Percentiles rank a stretch among this genome's conserved stretches.
Evolutionary conservation across 2,797 vertebrate genomes (phyloP).

Genomic region (Tokudaia muenninki): DNA sequence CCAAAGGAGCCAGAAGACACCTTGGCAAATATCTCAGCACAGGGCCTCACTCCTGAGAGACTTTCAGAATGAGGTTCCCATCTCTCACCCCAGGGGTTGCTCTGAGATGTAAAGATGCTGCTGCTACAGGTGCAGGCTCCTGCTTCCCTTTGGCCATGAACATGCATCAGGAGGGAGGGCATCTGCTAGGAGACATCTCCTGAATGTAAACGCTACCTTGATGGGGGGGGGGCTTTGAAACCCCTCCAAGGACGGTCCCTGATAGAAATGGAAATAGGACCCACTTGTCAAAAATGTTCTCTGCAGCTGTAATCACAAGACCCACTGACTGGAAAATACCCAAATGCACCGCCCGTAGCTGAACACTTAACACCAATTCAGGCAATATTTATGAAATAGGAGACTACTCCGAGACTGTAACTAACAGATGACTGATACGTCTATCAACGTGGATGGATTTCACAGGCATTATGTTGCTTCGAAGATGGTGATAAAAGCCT

Average conservation of each 20-base stretch:
- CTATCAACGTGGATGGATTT: background rate
- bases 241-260: background rate
- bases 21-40: background rate
- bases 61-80: background rate
- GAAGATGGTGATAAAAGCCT: background rate
- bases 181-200: background rate
- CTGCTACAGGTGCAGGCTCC: background rate
- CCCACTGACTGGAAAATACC: background rate
- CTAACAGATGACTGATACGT: background rate
- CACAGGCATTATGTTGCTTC: background rate
- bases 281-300: background rate
- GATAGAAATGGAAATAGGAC: background rate
- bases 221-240: background rate
- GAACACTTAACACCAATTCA: background rate
- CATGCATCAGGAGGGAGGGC: background rate
- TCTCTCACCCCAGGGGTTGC: background rate
- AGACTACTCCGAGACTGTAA: background rate
- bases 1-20: background rate
- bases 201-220: background rate
- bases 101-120: background rate
- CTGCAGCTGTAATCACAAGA: background rate
- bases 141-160: background rate
- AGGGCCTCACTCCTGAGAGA: background rate
- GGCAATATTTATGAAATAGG: background rate
- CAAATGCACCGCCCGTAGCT: accelerated